Evolutionary conservation across 2,888 invertebrate genomes (phyloP), one percentile per base, ranked within the genome.

Genomic region (Meganola albula): DNA sequence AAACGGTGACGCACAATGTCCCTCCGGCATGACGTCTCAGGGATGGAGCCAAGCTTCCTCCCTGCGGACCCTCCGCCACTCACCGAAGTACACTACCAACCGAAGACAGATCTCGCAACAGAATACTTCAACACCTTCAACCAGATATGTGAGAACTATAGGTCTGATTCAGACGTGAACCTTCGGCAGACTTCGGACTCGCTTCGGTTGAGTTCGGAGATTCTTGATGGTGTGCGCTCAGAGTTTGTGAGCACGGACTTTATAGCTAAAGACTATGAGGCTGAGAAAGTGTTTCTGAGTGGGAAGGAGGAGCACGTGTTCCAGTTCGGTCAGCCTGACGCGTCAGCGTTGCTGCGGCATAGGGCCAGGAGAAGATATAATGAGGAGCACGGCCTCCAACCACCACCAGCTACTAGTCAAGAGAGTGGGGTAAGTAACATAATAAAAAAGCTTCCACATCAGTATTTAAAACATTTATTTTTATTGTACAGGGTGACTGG

Each of bases 251-350:
- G 53, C 23, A 60, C 67, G 30, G 68, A 71, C 41, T 69, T 70
- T 38, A 63, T 37, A 9, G 38, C 42, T 2, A 61, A 57, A 44
- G 51, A 58, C 43, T 56, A 37, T 38, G 55, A 57, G n/a, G 48
- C 38, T 38, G 72, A 91, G 74, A 83, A 70, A 39, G 72, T 72
- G 67, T 74, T 77, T 27, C 27, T 73, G 21, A 56, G 50, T 42
- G 70, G 61, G 6, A 75, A 74, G 27, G 82, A 83, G 10, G 78
- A 84, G 13, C 77, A 76, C 54, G 67, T 82, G 44, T 85, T 84
- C 39, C 76, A 76, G 50, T 85, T 85, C 24, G 92, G 91, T 42
- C 91, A 91, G 57, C 91, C 91, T 1, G 85, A 85, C 27, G 82
- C 85, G 10, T 78, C 84, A 56, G 89, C 80, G 64, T 71, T 88